Conservation (phyloP, 2,113 vertebrate genomes). For the Rousettus leschenaultii region DNA sequence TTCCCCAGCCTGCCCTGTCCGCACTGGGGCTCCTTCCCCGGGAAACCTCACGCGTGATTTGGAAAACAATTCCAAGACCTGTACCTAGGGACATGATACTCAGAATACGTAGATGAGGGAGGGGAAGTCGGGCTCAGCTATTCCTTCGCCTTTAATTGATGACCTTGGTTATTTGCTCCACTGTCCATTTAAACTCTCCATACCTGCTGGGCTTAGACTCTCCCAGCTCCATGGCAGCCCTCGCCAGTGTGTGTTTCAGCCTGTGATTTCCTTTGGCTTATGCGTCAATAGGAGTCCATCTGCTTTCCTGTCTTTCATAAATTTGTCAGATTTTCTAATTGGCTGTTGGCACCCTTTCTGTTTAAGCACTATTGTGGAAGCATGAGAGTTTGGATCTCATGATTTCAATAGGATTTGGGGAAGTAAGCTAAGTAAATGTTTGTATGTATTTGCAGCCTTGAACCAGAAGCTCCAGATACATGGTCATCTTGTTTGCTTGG, state of each 20-base stretch:
- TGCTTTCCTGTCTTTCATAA: neutral
- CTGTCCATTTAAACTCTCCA: neutral
- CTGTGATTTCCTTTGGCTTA: neutral
- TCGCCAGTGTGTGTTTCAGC: neutral
- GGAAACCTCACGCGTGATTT: neutral
- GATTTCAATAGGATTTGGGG: neutral
- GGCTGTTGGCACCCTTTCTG: neutral
- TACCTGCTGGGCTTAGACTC: neutral
- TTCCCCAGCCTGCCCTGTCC: neutral
- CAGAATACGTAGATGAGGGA: neutral
- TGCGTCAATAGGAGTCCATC: neutral
- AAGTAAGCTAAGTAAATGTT: neutral
- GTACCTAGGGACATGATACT: neutral
- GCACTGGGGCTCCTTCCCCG: neutral
- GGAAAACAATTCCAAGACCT: neutral
- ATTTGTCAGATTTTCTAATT: conserved; percentile 23
- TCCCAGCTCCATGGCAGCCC: neutral
- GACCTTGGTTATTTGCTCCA: neutral
- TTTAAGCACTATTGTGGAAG: neutral
- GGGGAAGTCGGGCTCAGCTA: neutral
- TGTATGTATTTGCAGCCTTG: neutral
- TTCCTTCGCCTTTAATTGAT: neutral
- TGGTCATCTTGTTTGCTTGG: neutral
- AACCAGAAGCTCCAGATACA: neutral
- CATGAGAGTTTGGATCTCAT: neutral